Evolutionary conservation across 2,113 vertebrate species (phyloP).

Genomic region (Notarius quadriscutis): DNA sequence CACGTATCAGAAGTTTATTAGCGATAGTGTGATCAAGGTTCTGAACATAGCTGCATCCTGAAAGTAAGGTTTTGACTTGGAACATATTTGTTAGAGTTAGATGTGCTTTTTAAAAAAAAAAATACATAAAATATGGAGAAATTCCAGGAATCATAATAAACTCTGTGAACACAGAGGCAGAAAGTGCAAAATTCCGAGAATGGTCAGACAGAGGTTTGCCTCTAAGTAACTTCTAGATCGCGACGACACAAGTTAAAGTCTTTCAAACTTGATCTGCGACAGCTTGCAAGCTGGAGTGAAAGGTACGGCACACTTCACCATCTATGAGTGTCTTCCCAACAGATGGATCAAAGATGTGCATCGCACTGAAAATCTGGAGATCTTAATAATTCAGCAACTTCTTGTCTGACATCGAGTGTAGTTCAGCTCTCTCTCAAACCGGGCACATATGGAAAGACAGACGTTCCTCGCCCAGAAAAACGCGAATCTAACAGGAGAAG

Average conservation of each 20-base stretch:
- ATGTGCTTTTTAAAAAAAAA: too few species aligned
- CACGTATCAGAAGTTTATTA: not conserved
- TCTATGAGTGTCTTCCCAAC: slow-evolving; percentile 68
- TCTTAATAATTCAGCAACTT: slow-evolving; percentile 82
- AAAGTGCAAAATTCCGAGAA: slow-evolving; percentile 5
- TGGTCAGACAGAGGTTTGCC: not conserved
- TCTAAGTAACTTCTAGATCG: slow-evolving; percentile 51
- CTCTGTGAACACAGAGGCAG: not conserved
- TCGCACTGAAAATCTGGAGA: slow-evolving; percentile 76
- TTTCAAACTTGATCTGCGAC: slow-evolving; percentile 70
- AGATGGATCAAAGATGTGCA: slow-evolving; percentile 78
- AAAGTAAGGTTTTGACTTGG: not conserved
- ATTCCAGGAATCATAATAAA: not conserved
- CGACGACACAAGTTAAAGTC: slow-evolving; percentile 65
- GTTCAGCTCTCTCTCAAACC: slow-evolving; percentile 74
- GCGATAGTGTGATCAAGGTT: not conserved
- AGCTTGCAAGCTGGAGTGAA: slow-evolving; percentile 71
- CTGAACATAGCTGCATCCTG: not conserved
- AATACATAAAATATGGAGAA: not conserved
- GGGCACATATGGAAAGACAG: slow-evolving; percentile 79
- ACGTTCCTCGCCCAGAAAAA: slow-evolving; percentile 70
- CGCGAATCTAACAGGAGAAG: slow-evolving; percentile 75
- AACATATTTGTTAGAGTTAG: not conserved
- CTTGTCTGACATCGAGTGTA: slow-evolving; percentile 76
- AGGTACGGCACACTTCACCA: slow-evolving; percentile 72